Conservation (phyloP, 2,797 vertebrate genomes). For the Rhincodon typus region DNA sequence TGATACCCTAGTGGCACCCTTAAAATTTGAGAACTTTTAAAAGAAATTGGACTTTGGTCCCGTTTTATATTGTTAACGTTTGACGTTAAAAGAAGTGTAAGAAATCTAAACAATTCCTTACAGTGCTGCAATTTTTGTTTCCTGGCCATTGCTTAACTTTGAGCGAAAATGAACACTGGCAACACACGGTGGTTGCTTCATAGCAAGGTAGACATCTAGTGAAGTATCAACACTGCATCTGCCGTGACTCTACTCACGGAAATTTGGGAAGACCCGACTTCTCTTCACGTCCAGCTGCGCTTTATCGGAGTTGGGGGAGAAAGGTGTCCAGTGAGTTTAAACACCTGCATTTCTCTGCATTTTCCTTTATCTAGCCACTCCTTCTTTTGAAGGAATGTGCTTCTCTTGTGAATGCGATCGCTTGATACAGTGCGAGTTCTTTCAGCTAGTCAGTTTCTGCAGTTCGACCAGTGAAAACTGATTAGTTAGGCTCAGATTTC, state of each 20-base stretch:
- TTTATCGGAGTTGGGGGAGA: not conserved
- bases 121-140: not conserved
- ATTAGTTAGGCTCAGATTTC: not conserved
- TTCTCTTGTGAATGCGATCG: not conserved
- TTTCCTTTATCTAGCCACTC: not conserved
- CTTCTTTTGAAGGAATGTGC: conserved; percentile 17
- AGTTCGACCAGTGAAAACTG: conserved; percentile 7
- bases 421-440: not conserved
- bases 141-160: not conserved
- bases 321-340: not conserved
- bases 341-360: not conserved
- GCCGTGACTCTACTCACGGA: not conserved
- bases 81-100: not conserved
- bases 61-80: not conserved
- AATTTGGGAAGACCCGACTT: not conserved
- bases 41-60: not conserved
- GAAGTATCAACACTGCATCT: not conserved
- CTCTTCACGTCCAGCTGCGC: not conserved
- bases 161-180: not conserved
- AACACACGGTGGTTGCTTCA: not conserved
- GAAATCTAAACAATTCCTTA: too few species aligned
- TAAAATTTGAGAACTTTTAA: not conserved
- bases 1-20: not conserved
- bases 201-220: not conserved
- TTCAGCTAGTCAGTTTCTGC: not conserved